Percentiles rank a stretch among this genome's conserved stretches.
Evolutionary conservation across 1,140 invertebrate genomes (phyloP).

Genomic region (Drosophila simulans): DNA sequence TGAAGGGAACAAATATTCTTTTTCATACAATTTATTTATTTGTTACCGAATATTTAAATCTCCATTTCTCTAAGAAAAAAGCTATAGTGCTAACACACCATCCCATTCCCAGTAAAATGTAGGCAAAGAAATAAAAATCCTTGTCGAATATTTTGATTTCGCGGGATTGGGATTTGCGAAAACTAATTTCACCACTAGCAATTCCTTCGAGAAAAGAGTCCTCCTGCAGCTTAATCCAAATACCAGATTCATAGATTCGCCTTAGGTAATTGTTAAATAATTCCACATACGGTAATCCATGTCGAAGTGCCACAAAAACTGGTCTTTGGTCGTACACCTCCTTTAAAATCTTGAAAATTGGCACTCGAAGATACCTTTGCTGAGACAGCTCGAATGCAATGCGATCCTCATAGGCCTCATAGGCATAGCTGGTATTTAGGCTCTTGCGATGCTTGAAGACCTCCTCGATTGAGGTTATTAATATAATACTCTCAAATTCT

Average conservation of each 20-base stretch:
- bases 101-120: constrained; percentile 20
- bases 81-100: constrained; percentile 22
- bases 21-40: too few relatives aligned
- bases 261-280: constrained; percentile 31
- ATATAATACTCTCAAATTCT: constrained; percentile 6
- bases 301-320: constrained; percentile 19
- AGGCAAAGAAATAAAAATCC: constrained; percentile 41
- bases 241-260: constrained; percentile 37
- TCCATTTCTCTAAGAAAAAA: constrained; percentile 12
- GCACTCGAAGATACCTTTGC: constrained; percentile 31
- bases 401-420: constrained; percentile 32
- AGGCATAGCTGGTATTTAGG: constrained; percentile 16
- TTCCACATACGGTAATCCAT: constrained; percentile 31
- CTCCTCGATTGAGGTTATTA: not conserved
- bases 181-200: constrained; percentile 24
- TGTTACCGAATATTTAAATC: not conserved
- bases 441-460: constrained; percentile 20
- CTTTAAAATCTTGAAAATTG: constrained; percentile 10
- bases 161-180: constrained; percentile 11
- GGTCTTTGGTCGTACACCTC: constrained; percentile 28
- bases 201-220: constrained; percentile 34
- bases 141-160: constrained; percentile 28
- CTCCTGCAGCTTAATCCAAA: constrained; percentile 2
- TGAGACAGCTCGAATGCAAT: constrained; percentile 23
- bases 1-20: too few relatives aligned